Conservation (phyloP, 2,113 vertebrate species). For the Mus pahari region DNA sequence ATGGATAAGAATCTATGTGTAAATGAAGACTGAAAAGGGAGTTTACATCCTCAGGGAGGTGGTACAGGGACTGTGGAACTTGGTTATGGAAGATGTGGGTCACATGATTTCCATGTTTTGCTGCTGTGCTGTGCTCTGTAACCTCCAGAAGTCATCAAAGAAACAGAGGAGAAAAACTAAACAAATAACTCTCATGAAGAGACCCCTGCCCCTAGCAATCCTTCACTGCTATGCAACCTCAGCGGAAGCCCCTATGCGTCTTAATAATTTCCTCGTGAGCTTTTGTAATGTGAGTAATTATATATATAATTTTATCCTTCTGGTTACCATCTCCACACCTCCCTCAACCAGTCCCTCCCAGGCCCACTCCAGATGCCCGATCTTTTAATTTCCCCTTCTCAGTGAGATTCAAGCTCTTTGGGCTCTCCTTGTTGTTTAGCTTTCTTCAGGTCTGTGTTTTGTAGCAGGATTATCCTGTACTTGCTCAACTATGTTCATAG, state of each 20-base stretch:
- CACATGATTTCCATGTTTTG: accelerated
- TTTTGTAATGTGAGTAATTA: not conserved
- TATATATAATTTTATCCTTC: not conserved
- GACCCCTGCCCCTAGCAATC: not conserved
- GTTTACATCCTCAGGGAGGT: not conserved
- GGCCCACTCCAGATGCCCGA: too few species aligned
- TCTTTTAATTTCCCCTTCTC: too few species aligned
- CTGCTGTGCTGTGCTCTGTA: not conserved
- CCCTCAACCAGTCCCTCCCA: too few species aligned
- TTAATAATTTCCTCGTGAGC: not conserved
- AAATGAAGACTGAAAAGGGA: not conserved
- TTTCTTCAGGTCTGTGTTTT: too few species aligned
- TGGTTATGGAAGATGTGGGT: too few species aligned
- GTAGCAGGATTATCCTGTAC: too few species aligned
- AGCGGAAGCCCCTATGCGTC: too few species aligned
- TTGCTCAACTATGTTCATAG: too few species aligned
- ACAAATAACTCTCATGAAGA: not conserved
- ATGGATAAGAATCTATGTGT: not conserved
- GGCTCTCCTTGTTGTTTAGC: too few species aligned
- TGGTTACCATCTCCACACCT: too few species aligned
- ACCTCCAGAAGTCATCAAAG: not conserved
- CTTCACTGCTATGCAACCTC: not conserved
- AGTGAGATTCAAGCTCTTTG: too few species aligned
- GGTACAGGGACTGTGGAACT: not conserved
- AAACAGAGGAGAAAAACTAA: not conserved